Evolutionary conservation across 2,113 vertebrate genomes (phyloP), one percentile per base, ranked within the genome.

Genomic region (Phalacrocorax aristotelis): DNA sequence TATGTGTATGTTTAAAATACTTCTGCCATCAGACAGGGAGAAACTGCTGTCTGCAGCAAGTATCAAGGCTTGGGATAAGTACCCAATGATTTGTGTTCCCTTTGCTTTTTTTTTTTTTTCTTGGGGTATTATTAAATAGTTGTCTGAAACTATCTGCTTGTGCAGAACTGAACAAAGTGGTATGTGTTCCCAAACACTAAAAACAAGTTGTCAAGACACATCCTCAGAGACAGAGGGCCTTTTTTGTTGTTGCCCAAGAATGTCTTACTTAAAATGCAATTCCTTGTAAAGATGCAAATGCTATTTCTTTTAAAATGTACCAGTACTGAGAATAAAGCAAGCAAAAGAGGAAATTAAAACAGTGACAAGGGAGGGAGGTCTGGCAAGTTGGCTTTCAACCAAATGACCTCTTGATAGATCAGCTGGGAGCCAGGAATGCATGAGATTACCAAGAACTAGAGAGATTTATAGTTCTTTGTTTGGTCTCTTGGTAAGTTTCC

Each of bases 271-370:
- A 89, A 98, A 97, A 97, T 86, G 76, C 87, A 91, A 94, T 96
- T 95, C 81, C 86, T 91, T 78, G 64, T 96, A 95, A 98, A 96
- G 93, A 94, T 85, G 90, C 51, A 89, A 94, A 60, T 90, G 36
- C 89, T 90, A 48, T 91, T 93, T 96, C 66, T 96, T 95, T 89
- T 68, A 66, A 96, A 97, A 96, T 68, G 82, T 77, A 94, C 89
- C 52, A 58, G 95, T 87, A 92, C 91, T 34, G 96, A 96, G 93
- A 95, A 95, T 90, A 96, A 97, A 97, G 87, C 89, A 81, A 95
- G 97, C 75, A 83, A 92, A 95, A 95, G 91, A 96, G 96, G 97
- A 98, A 98, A 98, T 98, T 96, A 95, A 98, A 97, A 93, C 87
- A 70, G 95, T 95, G 87, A 75, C 40, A 85, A 93, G 87, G 89